These are phyloP conservation scores for Formica exsecta DNA, from an alignment of 1,140 invertebrate genomes.

Conservation along the genomic window DNA sequence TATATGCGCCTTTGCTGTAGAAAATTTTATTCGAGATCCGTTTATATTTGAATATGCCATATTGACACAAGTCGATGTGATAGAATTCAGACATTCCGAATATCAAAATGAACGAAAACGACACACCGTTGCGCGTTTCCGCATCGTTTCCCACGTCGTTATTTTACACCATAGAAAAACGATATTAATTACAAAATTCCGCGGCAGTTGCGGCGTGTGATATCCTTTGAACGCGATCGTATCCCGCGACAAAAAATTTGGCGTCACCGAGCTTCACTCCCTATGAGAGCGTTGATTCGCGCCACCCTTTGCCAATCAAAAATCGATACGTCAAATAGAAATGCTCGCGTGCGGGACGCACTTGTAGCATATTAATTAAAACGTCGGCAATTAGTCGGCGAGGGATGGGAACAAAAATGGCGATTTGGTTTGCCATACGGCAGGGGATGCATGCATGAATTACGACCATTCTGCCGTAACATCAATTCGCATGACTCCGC, in stretches of 20 bases:
- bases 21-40: background rate
- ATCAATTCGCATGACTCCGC: slow-evolving; percentile 42
- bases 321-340: slow-evolving; percentile 66
- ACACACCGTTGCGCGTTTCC: background rate
- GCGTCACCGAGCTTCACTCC: slow-evolving; percentile 28
- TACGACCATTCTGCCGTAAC: slow-evolving; percentile 34
- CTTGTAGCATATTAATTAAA: slow-evolving; percentile 74
- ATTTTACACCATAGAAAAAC: slow-evolving; percentile 50
- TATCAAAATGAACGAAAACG: slow-evolving; percentile 23
- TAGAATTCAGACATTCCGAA: background rate
- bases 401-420: slow-evolving; percentile 59
- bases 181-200: slow-evolving; percentile 78
- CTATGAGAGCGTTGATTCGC: slow-evolving; percentile 49
- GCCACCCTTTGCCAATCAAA: slow-evolving; percentile 53
- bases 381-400: slow-evolving; percentile 60
- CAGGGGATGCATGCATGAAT: slow-evolving; percentile 39
- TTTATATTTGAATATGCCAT: background rate
- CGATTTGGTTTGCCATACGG: slow-evolving; percentile 34
- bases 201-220: slow-evolving; percentile 7
- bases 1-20: background rate
- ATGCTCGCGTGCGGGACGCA: slow-evolving; percentile 43
- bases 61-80: background rate
- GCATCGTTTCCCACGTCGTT: slow-evolving; percentile 30
- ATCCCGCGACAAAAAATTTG: slow-evolving; percentile 12
- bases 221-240: slow-evolving; percentile 47